Base-by-base conservation (phyloP, 1,140 invertebrate species). In the Drosophila willistoni region DNA sequence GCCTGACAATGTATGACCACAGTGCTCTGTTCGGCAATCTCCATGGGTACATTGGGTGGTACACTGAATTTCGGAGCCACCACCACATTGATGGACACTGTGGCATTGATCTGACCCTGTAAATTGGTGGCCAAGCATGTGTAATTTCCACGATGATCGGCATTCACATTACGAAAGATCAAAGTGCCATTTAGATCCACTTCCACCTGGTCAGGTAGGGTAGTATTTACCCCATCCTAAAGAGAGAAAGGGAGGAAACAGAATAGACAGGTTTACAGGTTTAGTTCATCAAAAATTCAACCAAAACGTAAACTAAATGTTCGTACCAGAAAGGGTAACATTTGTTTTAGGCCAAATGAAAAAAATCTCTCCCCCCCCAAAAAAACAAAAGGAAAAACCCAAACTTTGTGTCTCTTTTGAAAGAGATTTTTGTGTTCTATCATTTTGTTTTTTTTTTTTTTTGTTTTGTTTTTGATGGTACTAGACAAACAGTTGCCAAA, bases 61-160 rank as follows among this genome's bases (percentile, higher is more conserved):
- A 96, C 93, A 36, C 93, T 94, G 75, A 98, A 97, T 79, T 95
- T 95, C 7, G 97, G 97, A 51, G 97, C 96, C 79, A 98, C 96
- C 60, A 98, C 96, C 81, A 98, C 96, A 92, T 97, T 96, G 56
- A 99, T 95, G 55, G 93, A 94, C 64, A 99, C 97, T 0, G 96
- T 97, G 64, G 96, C 94, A 90, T 97, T 97, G 70, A 98, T 98
- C 64, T 94, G 93, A 7, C 96, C 96, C 91, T 98, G 96, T 3
- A 93, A 93, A 86, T 96, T 97, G 10, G 94, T 95, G 0, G 98
- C 98, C 12, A 96, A 93, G 78, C 96, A 97, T 1, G 94, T 96
- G 84, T 97, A 97, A 72, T 94, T 94, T 7, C 97, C 98, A 68
- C 95, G 95, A 93, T 98, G 97, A 12, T 94, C 94, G 10, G 94